Conservation (phyloP, 2,797 vertebrate genomes). For the Cyprinodon diabolis region DNA sequence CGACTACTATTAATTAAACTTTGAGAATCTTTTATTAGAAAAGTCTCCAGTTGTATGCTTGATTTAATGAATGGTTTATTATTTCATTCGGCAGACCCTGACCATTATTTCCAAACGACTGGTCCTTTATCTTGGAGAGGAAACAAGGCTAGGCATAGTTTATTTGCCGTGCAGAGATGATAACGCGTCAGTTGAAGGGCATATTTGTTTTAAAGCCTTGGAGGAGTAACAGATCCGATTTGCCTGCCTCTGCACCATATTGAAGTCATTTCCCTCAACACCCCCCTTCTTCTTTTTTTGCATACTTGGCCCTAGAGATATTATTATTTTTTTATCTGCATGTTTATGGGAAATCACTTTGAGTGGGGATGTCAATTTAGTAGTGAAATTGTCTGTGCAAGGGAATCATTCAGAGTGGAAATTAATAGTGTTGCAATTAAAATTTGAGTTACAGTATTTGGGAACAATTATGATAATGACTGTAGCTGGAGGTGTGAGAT, state of each 20-base stretch:
- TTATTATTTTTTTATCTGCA: slow-evolving; percentile 73
- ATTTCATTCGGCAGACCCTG: slow-evolving; percentile 72
- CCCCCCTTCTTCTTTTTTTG: slow-evolving; percentile 24
- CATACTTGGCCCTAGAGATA: slow-evolving; percentile 68
- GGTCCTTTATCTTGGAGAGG: slow-evolving; percentile 80
- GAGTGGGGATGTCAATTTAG: slow-evolving; percentile 73
- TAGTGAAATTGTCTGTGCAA: slow-evolving; percentile 74
- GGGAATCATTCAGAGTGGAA: slow-evolving; percentile 76
- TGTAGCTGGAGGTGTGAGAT: slow-evolving; percentile 80
- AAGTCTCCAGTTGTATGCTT: slow-evolving; percentile 74
- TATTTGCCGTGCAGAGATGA: slow-evolving; percentile 70
- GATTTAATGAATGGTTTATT: slow-evolving; percentile 82
- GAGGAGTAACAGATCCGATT: slow-evolving; percentile 61
- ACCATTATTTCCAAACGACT: slow-evolving; percentile 74
- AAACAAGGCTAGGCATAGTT: slow-evolving; percentile 70
- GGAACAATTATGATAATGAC: slow-evolving; percentile 80
- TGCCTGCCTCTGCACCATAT: slow-evolving; percentile 56
- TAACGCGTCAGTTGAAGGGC: slow-evolving; percentile 70
- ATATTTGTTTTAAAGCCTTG: slow-evolving; percentile 74
- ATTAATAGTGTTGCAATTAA: slow-evolving; percentile 82
- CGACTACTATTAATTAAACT: slow-evolving; percentile 82
- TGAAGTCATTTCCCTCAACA: slow-evolving; percentile 48
- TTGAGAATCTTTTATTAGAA: slow-evolving; percentile 78
- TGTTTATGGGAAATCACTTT: slow-evolving; percentile 78
- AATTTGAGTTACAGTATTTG: slow-evolving; percentile 78